Percentiles rank a stretch among this genome's conserved stretches.
phyloP scores from a whole-genome alignment of 2,888 invertebrate species.

The Harpagoxenus sublaevis region DNA sequence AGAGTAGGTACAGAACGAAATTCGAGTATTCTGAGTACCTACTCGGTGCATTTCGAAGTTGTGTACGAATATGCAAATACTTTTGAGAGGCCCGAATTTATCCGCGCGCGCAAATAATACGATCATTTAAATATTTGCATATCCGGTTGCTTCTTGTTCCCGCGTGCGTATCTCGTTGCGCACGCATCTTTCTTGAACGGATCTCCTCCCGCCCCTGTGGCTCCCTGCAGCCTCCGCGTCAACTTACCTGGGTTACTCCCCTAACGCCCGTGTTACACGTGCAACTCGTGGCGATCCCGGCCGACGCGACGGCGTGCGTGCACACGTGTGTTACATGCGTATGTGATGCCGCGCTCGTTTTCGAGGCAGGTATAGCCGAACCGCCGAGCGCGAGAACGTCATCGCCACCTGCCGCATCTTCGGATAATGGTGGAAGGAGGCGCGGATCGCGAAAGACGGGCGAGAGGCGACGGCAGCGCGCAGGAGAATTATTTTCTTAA shows the following conservation, averaged over 20 bases:
- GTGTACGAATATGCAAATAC: background rate
- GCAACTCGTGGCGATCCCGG: conserved; percentile 10
- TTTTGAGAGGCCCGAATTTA: background rate
- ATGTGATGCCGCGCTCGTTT: conserved; percentile 58
- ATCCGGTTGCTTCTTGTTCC: background rate
- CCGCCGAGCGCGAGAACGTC: conserved; percentile 63
- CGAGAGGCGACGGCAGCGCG: conserved; percentile 40
- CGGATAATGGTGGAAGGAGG: conserved; percentile 57
- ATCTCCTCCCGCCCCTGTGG: background rate
- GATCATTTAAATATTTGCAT: conserved; percentile 22
- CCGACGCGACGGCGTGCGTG: background rate
- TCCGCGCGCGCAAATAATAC: background rate
- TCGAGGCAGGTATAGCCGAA: conserved; percentile 62
- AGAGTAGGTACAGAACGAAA: background rate
- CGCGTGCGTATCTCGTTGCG: background rate
- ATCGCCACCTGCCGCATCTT: conserved; percentile 77
- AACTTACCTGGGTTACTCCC: background rate
- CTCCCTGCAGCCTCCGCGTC: background rate
- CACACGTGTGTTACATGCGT: background rate
- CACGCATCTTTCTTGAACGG: background rate
- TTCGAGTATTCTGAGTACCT: background rate
- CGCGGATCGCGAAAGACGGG: conserved; percentile 35
- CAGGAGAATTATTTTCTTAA: conserved; percentile 76
- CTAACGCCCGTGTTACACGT: conserved; percentile 46
- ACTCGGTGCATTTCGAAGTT: background rate